Evolutionary conservation across 2,888 invertebrate genomes (phyloP).

Genomic region (Podotricha telesiphe): DNA sequence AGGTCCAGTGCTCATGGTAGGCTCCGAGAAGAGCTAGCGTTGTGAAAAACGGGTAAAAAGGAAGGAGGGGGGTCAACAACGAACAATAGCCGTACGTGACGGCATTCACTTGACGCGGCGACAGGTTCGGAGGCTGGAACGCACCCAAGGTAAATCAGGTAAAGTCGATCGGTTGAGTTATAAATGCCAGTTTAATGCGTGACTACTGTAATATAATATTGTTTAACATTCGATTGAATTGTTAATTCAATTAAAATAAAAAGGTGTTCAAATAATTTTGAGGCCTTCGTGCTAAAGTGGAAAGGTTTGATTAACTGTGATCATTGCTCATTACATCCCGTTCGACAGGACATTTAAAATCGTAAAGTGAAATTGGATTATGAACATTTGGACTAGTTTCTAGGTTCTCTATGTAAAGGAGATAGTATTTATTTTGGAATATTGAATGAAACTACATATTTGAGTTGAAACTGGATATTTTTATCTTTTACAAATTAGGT

Average conservation of each 20-base stretch:
- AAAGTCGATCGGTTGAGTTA: constrained; percentile 28
- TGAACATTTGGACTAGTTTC: no score
- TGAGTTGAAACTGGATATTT: no score
- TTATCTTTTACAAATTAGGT: background rate
- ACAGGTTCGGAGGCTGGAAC: constrained; percentile 64
- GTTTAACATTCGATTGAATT: background rate
- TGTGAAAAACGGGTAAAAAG: constrained; percentile 37
- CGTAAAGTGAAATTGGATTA: no score
- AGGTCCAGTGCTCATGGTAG: constrained; percentile 3
- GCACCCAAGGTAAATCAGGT: constrained; percentile 36
- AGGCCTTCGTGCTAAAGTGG: background rate
- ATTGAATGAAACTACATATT: background rate
- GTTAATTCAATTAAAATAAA: background rate
- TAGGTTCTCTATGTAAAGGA: background rate
- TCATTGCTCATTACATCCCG: background rate
- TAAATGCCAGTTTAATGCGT: constrained; percentile 4
- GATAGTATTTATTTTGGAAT: background rate
- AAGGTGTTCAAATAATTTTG: background rate
- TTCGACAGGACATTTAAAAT: background rate
- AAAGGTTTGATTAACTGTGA: background rate
- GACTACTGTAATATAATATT: background rate
- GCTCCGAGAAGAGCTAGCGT: constrained; percentile 1
- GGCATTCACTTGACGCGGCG: constrained; percentile 81
- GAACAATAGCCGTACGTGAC: constrained; percentile 79
- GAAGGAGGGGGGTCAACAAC: constrained; percentile 47